A percentile compares a stretch with the other conserved stretches of the same genome.
phyloP scores from a whole-genome alignment of 2,113 vertebrate genomes.

The Halcyon senegalensis region DNA sequence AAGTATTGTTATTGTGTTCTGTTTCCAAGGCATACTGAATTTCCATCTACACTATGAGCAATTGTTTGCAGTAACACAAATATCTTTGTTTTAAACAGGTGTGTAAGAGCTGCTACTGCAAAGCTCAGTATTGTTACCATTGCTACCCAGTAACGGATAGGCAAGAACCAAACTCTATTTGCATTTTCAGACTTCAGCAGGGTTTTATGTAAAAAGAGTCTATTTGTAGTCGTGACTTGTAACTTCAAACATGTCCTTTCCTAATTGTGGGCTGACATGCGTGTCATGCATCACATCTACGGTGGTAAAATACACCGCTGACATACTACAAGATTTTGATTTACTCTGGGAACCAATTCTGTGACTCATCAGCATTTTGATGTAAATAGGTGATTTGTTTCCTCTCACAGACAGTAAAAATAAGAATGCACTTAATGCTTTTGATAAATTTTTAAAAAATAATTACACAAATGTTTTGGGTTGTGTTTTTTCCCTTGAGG shows the following conservation, averaged over 20 bases:
- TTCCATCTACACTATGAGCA: background rate
- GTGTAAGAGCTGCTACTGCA: background rate
- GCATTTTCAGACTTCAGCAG: background rate
- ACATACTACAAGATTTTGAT: background rate
- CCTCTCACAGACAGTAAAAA: background rate
- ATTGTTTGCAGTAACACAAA: background rate
- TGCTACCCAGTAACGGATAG: background rate
- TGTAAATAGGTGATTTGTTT: conserved; percentile 14
- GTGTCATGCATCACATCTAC: background rate
- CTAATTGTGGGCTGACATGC: background rate
- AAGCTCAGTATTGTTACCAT: background rate
- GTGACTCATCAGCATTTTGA: background rate
- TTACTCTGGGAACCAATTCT: background rate
- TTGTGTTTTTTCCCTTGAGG: background rate
- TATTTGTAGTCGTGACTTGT: background rate
- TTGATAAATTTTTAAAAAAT: background rate
- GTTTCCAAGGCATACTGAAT: background rate
- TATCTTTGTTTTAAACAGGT: background rate
- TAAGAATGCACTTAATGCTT: conserved; percentile 8
- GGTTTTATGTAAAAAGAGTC: background rate
- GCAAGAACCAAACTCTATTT: background rate
- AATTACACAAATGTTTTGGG: too few relatives aligned
- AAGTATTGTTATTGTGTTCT: background rate
- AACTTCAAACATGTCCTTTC: background rate
- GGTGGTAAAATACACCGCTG: background rate